A percentile compares a stretch with the other conserved stretches of the same genome.
Evolutionary conservation across 1,140 invertebrate species (phyloP).

Genomic region (Anastatus disparis): DNA sequence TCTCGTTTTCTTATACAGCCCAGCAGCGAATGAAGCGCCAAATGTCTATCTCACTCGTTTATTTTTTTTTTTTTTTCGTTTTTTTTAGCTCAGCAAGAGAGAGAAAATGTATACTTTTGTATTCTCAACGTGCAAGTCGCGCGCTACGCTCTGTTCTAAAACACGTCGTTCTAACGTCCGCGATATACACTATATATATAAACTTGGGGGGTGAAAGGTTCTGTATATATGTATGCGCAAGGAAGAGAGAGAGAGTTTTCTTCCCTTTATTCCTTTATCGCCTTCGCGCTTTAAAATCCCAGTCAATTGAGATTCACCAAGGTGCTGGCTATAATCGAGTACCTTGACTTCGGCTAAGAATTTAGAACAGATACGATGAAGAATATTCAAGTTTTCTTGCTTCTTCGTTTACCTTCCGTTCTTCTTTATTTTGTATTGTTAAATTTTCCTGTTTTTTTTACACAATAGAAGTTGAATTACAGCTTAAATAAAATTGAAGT

Average conservation of each 20-base stretch:
- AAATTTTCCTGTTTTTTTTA: neutral
- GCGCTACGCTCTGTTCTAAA: neutral
- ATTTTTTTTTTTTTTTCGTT: no score
- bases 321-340: constrained; percentile 52
- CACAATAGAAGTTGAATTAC: no score
- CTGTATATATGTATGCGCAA: no score
- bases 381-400: constrained; percentile 38
- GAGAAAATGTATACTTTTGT: constrained; percentile 46
- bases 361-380: constrained; percentile 17
- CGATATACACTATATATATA: no score
- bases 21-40: no score
- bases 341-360: constrained; percentile 16
- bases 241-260: no score
- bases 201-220: no score
- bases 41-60: no score
- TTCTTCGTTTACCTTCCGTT: neutral
- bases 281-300: constrained; percentile 47
- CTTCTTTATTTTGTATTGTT: neutral
- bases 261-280: neutral
- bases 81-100: no score
- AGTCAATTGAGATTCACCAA: constrained; percentile 53
- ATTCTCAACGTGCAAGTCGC: constrained; percentile 47
- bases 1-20: neutral
- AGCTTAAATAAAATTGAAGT: no score
- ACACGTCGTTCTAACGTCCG: neutral